Base-by-base conservation (phyloP, 2,113 vertebrate species). In the Zosterops lateralis region DNA sequence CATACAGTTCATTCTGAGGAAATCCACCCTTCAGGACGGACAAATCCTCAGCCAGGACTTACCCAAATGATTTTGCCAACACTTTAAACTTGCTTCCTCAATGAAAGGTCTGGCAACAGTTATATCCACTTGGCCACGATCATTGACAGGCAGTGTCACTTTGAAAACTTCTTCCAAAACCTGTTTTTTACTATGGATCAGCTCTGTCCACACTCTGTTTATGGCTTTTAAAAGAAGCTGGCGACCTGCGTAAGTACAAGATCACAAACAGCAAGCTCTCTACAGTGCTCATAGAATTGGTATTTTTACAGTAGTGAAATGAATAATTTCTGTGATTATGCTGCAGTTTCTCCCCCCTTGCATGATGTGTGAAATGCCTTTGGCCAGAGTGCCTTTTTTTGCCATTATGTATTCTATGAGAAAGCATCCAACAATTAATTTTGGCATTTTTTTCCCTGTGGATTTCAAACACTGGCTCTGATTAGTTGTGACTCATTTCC, bases 1-100 rank as follows among this genome's bases (percentile, higher is more conserved):
- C 24, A 8, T 16, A 20, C 0, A 3, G 22, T 10, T 91, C 10
- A 38, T 2, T 54, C 47, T 12, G 64, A 54, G 18, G 36, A 91
- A 72, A 91, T 31, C 13, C 20, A 61, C 8, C 29, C 9, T 47
- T 42, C 48, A 45, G 47, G 34, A 82, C 26, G 92, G 34, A 29
- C 4, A 60, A 64, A 68, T 51, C 29, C 45, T 79, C 50, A 71
- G 51, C 51, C 66, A 51, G 7, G 5, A 56, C 98, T 98, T 87
- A 99, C 99, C 98, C 73, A 99, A 96, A 89, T 99, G 99, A 96
- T 98, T 99, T 95, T 99, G 99, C 99, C 99, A 99, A 95, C 98
- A 99, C 96, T 99, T 99, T 82, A 99, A 96, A 40, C 99, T 98
- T 0, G 98, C 98, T 94, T 99, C 99, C 93, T 99, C 99, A 77